Conservation (phyloP, 2,888 invertebrate species). For the Odontocolon sp. region DNA sequence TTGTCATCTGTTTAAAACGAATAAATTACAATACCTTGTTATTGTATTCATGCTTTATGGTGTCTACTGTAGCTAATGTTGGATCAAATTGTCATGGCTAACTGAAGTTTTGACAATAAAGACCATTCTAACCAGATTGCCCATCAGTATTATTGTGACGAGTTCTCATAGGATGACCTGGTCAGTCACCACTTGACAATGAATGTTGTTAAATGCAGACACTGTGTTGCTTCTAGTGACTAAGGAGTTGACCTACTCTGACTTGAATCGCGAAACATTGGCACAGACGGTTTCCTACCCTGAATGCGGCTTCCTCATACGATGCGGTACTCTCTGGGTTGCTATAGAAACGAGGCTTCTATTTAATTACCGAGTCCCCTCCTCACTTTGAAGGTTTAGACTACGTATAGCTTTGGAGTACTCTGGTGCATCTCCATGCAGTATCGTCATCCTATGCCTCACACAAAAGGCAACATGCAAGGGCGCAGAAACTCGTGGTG, state of each 20-base stretch:
- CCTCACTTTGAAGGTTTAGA: slow-evolving; percentile 66
- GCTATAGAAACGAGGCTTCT: slow-evolving; percentile 66
- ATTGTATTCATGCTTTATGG: too few species aligned
- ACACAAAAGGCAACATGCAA: slow-evolving; percentile 61
- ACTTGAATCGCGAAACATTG: neutral
- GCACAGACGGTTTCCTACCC: neutral
- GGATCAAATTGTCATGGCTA: too few species aligned
- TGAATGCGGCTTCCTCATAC: neutral
- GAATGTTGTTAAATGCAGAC: slow-evolving; percentile 10
- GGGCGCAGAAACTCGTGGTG: slow-evolving; percentile 10
- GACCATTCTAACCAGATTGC: neutral
- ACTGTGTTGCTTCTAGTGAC: neutral
- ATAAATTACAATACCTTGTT: too few species aligned
- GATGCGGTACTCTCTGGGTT: slow-evolving; percentile 23
- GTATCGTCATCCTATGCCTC: slow-evolving; percentile 43
- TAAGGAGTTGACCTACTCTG: neutral
- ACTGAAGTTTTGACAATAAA: neutral
- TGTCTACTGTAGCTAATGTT: too few species aligned
- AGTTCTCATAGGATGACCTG: neutral
- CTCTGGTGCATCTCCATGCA: slow-evolving; percentile 25
- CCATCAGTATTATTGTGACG: neutral
- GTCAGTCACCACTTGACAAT: slow-evolving; percentile 10
- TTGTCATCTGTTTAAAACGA: too few species aligned
- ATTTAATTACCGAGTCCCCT: slow-evolving; percentile 73
- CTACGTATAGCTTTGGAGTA: slow-evolving; percentile 61